Percentiles rank a stretch among this genome's conserved stretches.
phyloP scores from a whole-genome alignment of 2,797 vertebrate genomes.

The Sylvia borin region DNA sequence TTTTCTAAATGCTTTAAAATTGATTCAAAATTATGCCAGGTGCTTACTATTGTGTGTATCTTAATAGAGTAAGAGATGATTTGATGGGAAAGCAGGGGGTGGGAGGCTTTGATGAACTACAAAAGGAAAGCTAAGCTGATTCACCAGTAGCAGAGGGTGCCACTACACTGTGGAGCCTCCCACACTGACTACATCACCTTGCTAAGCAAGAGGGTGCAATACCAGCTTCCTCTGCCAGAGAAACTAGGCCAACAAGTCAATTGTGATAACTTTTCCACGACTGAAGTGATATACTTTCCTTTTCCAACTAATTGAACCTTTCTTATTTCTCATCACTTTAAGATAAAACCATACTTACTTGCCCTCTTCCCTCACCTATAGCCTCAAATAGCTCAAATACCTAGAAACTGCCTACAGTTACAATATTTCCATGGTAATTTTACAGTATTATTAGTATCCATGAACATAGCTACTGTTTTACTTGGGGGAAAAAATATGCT shows the following conservation, averaged over 20 bases:
- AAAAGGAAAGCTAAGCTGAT: background rate
- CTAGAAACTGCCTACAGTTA: background rate
- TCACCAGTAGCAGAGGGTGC: background rate
- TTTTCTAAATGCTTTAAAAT: background rate
- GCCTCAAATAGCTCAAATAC: background rate
- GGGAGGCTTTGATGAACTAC: background rate
- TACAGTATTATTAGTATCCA: background rate
- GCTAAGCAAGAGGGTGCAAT: background rate
- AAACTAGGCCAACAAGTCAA: background rate
- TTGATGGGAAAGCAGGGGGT: background rate
- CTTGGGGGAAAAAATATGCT: accelerated
- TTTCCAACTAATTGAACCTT: background rate
- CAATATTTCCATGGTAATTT: background rate
- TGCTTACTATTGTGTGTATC: background rate
- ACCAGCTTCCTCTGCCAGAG: background rate
- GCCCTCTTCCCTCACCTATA: background rate
- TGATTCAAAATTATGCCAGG: background rate
- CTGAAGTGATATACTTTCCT: background rate
- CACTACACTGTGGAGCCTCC: background rate
- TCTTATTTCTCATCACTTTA: background rate
- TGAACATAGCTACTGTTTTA: background rate
- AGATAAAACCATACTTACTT: background rate
- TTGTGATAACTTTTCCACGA: background rate
- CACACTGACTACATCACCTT: slow-evolving; percentile 11
- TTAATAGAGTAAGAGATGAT: background rate